Evolutionary conservation across 2,113 vertebrate genomes (phyloP).

Genomic region (Salvelinus namaycush): DNA sequence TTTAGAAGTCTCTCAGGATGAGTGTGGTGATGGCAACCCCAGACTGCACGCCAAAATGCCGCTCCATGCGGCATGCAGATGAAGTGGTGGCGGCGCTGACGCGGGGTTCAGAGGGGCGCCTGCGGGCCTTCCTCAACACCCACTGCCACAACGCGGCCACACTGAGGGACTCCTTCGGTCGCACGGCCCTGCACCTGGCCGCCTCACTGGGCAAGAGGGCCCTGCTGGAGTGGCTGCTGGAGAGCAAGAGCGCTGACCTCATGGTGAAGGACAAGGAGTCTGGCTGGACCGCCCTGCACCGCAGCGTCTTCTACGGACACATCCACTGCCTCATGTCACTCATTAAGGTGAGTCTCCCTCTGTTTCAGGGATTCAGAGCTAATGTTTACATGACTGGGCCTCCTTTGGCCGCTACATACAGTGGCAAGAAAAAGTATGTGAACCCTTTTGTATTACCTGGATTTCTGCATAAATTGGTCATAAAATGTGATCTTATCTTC

Average conservation of each 20-base stretch:
- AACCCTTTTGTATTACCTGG: too few species aligned
- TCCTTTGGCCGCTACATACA: too few species aligned
- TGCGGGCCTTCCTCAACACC: conserved; percentile 84
- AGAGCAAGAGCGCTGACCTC: conserved; percentile 84
- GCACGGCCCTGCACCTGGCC: conserved; percentile 87
- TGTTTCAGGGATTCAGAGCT: too few species aligned
- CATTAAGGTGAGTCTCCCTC: conserved; percentile 78
- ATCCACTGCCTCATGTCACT: conserved; percentile 91
- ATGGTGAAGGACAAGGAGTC: conserved; percentile 91
- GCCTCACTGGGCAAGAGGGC: conserved; percentile 88
- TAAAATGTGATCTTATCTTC: too few species aligned
- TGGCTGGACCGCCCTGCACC: conserved; percentile 93
- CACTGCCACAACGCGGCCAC: conserved; percentile 89
- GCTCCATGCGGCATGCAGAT: conserved; percentile 86
- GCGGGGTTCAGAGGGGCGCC: conserved; percentile 83
- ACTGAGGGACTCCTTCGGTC: conserved; percentile 86
- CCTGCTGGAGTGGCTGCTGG: conserved; percentile 89
- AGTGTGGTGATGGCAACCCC: conserved; percentile 68
- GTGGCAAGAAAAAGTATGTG: too few species aligned
- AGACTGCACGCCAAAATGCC: conserved; percentile 91
- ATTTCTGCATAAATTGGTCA: too few species aligned
- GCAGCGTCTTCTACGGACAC: conserved; percentile 94
- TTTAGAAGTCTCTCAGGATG: conserved; percentile 75
- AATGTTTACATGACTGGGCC: too few species aligned
- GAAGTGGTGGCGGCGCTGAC: conserved; percentile 90